Evolutionary conservation across 92 coral and sea anemone species (phyloP).

Genomic region (Palythoa grandiflora): DNA sequence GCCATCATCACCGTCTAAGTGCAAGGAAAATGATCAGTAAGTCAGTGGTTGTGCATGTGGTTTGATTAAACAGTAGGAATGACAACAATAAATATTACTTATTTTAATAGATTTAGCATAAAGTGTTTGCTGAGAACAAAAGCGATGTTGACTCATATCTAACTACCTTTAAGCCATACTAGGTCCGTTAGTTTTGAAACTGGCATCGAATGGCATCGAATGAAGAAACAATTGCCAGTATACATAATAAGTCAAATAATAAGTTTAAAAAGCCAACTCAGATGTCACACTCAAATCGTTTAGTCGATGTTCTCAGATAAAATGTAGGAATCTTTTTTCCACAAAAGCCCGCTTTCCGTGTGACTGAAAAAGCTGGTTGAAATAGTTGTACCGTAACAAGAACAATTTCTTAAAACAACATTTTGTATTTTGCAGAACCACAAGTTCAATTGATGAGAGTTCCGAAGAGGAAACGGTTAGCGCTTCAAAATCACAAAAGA

Average conservation of each 20-base stretch:
- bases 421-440: slow-evolving; percentile 8
- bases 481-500: slow-evolving; percentile 31
- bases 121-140: slow-evolving; percentile 1
- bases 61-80: slow-evolving; percentile 2
- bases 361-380: background rate
- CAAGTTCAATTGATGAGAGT: slow-evolving; percentile 8
- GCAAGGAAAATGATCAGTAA: slow-evolving; percentile 4
- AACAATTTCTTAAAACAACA: slow-evolving; percentile 9
- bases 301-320: slow-evolving; percentile 5
- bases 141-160: slow-evolving; percentile 5
- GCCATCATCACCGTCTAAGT: slow-evolving; percentile 7
- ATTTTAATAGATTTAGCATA: slow-evolving; percentile 1
- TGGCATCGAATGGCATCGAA: slow-evolving; percentile 11
- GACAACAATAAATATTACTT: slow-evolving; percentile 2
- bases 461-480: slow-evolving; percentile 12
- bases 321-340: slow-evolving; percentile 11
- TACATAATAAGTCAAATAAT: slow-evolving; percentile 8
- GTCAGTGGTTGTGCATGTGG: slow-evolving; percentile 3
- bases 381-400: slow-evolving; percentile 8
- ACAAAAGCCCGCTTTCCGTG: slow-evolving; percentile 9
- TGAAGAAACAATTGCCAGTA: slow-evolving; percentile 12
- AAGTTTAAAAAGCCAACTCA: slow-evolving; percentile 11
- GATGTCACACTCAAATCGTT: slow-evolving; percentile 13
- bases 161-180: slow-evolving; percentile 4
- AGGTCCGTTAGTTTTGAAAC: slow-evolving; percentile 3